Base-by-base conservation (phyloP, 2,113 vertebrate species). In the Chrysochloris asiatica region DNA sequence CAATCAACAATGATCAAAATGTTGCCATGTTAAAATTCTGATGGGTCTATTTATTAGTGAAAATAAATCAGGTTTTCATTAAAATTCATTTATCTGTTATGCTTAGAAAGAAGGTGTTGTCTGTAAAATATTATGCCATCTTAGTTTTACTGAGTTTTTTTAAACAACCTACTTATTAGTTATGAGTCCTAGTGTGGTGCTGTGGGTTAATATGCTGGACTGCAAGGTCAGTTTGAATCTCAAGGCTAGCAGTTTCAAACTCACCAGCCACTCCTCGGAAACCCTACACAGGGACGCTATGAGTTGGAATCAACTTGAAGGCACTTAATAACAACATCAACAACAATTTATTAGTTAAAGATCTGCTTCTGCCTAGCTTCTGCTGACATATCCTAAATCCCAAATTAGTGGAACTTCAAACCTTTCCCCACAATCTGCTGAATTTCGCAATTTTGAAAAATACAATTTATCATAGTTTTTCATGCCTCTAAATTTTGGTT, bases 91-190 rank as follows among this genome's bases (percentile, higher is more conserved):
- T 91, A 6, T 56, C 78, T 69, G 8, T 47, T 89, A 2, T 65
- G 19, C 75, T 94, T 9, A 84, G 47, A 88, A 47, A 79, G 14
- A 76, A 0, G 28, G 61, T 43, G 2, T 45, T 90, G 3, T 43
- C 5, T 75, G 17, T 81, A 48, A 88, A 85, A 83, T 56, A 54
- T 28, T 47, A 41, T 59, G 10, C 47, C n/a, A 78, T 94, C 4
- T 94, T 83, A 69, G 22, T 41, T 94, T 86, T 81, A 90, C 0
- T 91, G n/a, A 88, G 84, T 87, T 92, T 91, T 93, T 61, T 77
- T 86, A 79, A n/a, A 91, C 50, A 85, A 61, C 48, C 22, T 59
- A 28, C 38, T 38, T 81, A n/a, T n/a, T n/a, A n/a, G n/a, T n/a
- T n/a, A n/a, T n/a, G n/a, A n/a, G n/a, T n/a, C n/a, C n/a, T n/a